A percentile compares a stretch with the other conserved stretches of the same genome.
Evolutionary conservation across 2,888 invertebrate species (phyloP).

Genomic region (Eupelmus urozonus): DNA sequence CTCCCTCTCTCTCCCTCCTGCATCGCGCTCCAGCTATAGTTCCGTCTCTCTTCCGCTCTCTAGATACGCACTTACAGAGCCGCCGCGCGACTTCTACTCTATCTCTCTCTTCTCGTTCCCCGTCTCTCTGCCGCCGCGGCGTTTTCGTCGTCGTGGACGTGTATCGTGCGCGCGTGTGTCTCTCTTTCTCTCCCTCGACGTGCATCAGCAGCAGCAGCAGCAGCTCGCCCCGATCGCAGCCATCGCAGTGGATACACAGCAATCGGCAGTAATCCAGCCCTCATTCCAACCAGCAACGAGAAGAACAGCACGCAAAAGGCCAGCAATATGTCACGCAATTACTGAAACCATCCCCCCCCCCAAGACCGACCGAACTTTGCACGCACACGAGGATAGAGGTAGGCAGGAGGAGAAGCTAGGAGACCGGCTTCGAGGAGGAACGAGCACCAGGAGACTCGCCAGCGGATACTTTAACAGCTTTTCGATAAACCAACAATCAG

Average conservation of each 20-base stretch:
- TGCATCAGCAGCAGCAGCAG: conserved; percentile 27
- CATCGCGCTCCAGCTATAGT: not conserved
- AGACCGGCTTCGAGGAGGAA: not conserved
- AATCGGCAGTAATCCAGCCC: too few relatives aligned
- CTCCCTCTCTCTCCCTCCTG: conserved; percentile 12
- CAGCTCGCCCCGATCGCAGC: not conserved
- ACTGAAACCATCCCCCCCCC: conserved; percentile 17
- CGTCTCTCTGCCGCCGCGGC: conserved; percentile 42
- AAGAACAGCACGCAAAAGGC: not conserved
- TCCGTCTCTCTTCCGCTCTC: not conserved
- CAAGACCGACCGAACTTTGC: not conserved
- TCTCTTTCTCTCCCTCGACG: not conserved
- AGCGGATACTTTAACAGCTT: not conserved
- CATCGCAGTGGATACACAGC: not conserved
- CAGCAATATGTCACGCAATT: conserved; percentile 53
- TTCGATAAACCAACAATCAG: conserved; percentile 8
- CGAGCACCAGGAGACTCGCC: not conserved
- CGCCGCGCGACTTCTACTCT: not conserved
- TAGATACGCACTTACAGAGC: not conserved
- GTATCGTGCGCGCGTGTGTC: conserved; percentile 9
- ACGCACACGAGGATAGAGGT: not conserved
- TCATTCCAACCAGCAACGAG: too few relatives aligned
- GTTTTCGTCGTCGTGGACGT: conserved; percentile 24
- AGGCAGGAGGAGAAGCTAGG: not conserved
- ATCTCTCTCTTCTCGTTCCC: conserved; percentile 31